phyloP scores from a whole-genome alignment of 2,797 vertebrate species.

The Brotula barbata region DNA sequence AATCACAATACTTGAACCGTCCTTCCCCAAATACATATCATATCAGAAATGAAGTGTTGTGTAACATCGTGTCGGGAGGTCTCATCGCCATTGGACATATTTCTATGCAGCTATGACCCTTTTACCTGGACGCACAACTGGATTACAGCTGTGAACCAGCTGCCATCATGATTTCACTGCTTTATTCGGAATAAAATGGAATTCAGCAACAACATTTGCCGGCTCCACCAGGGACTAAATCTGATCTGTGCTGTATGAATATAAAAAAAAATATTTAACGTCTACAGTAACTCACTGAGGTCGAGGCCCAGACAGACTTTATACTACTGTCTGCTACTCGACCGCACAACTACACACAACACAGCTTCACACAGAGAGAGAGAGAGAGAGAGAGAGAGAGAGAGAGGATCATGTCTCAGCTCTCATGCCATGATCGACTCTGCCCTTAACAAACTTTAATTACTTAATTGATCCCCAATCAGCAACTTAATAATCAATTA shows the following conservation, averaged over 20 bases:
- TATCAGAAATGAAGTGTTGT: no score
- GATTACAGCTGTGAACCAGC: constrained; percentile 2
- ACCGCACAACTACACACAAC: constrained; percentile 30
- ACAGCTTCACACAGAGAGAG: not conserved
- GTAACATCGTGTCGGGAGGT: no score
- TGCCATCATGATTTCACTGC: not conserved
- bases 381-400: not conserved
- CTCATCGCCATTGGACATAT: no score
- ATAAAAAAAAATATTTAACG: constrained; percentile 13
- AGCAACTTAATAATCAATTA: constrained; percentile 83
- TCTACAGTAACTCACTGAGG: not conserved
- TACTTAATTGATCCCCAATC: constrained; percentile 82
- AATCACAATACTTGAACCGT: constrained; percentile 15
- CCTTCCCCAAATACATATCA: constrained; percentile 17
- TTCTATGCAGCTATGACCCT: no score
- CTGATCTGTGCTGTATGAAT: constrained; percentile 9
- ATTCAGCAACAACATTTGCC: not conserved
- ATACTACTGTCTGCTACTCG: constrained; percentile 9
- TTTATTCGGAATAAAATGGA: constrained; percentile 2
- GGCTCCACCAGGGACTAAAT: not conserved
- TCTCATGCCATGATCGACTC: constrained; percentile 67
- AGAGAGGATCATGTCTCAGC: constrained; percentile 25
- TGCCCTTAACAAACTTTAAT: constrained; percentile 79
- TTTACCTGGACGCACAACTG: constrained; percentile 9
- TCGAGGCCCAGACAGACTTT: not conserved